Evolutionary conservation across 2,113 vertebrate species (phyloP).

Genomic region (Nycticryphes semicollaris): DNA sequence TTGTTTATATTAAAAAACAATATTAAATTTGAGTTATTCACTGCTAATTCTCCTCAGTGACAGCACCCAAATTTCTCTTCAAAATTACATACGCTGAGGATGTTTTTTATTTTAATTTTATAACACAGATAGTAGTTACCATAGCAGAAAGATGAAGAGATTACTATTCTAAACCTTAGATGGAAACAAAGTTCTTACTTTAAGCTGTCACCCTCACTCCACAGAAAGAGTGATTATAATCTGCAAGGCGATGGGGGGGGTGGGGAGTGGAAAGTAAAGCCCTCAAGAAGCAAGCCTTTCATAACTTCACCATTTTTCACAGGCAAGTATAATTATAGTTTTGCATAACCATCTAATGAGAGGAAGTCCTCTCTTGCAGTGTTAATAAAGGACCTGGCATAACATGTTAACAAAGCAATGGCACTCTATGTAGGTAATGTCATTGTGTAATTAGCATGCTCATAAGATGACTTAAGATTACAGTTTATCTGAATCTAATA

Average conservation of each 20-base stretch:
- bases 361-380: conserved; percentile 78
- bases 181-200: conserved; percentile 60
- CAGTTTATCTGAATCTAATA: conserved; percentile 84
- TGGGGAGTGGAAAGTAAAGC: neutral
- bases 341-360: conserved; percentile 78
- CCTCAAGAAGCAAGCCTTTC: conserved; percentile 64
- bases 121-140: neutral
- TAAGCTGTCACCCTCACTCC: conserved; percentile 17
- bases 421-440: conserved; percentile 76
- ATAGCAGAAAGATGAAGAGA: conserved; percentile 36
- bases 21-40: neutral
- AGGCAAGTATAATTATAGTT: conserved; percentile 83
- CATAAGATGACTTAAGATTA: conserved; percentile 83
- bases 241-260: neutral
- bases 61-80: neutral
- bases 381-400: conserved; percentile 85
- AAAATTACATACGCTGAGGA: neutral
- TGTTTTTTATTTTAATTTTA: conserved; percentile 22
- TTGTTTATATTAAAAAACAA: neutral
- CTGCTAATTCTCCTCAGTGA: neutral
- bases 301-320: conserved; percentile 68
- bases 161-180: conserved; percentile 35
- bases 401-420: conserved; percentile 79
- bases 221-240: conserved; percentile 51
- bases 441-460: conserved; percentile 83